phyloP scores from a whole-genome alignment of 2,888 invertebrate genomes.

The Rhamphomyia laevipes region DNA sequence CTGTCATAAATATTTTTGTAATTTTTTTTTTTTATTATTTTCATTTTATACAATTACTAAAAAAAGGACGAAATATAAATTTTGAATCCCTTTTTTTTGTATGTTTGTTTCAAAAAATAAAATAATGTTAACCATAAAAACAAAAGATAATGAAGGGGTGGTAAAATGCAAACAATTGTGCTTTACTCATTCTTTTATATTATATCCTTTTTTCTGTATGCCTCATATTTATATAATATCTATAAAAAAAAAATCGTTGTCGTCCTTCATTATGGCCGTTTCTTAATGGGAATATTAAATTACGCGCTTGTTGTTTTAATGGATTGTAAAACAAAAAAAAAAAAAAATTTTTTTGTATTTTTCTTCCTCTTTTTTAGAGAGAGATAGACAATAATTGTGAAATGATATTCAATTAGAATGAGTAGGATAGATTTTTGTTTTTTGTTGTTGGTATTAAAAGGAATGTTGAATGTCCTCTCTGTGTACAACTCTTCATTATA shows the following conservation, averaged over 20 bases:
- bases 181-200: background rate
- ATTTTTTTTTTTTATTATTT: too few relatives aligned
- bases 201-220: background rate
- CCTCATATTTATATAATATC: background rate
- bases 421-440: background rate
- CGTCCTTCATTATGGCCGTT: slow-evolving; percentile 14
- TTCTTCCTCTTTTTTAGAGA: too few relatives aligned
- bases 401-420: background rate
- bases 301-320: slow-evolving; percentile 29
- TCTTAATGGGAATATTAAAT: slow-evolving; percentile 39
- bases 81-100: too few relatives aligned
- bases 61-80: too few relatives aligned
- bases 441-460: background rate
- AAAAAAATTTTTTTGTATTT: too few relatives aligned
- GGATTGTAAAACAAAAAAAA: slow-evolving; percentile 18
- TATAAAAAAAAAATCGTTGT: background rate
- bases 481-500: background rate
- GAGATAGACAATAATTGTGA: background rate
- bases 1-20: too few relatives aligned
- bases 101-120: too few relatives aligned
- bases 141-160: too few relatives aligned
- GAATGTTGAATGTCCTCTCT: background rate
- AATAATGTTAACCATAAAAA: too few relatives aligned
- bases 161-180: too few relatives aligned
- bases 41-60: too few relatives aligned